Evolutionary conservation across 2,797 vertebrate genomes (phyloP), one percentile per base, ranked within the genome.

Genomic region (Schizopygopsis malacanthus): DNA sequence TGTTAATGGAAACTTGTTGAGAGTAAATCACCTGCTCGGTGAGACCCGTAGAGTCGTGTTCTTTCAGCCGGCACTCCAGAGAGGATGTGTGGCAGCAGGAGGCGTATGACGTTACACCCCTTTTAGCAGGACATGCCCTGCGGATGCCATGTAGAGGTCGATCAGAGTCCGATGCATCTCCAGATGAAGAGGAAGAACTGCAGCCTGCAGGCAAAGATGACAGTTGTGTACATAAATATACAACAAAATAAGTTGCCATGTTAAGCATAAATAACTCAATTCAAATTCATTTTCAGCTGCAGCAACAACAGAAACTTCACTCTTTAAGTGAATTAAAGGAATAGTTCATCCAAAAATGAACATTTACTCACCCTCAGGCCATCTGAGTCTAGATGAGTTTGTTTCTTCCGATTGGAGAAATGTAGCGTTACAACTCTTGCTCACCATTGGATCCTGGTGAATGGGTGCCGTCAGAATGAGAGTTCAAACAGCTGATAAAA

Each of bases 51-150:
- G 92, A 76, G 0, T 0, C 2, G 0, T 92, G 92, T 77, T 97
- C 96, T 93, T 94, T 87, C 90, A 96, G 71, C 41, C 20, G 92
- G 88, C 97, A 98, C 89, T 97, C 93, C 1, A 98, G 92, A 75
- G 91, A 85, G 1, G 95, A 92, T 0, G 94, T 87, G 0, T 92
- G 95, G 91, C 97, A 98, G 92, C 97, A 98, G 80, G 92, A 89
- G 0, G 95, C 94, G 0, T 94, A 93, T 0, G 96, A 91, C 0
- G 71, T 90, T 45, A 50, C 89, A 18, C 90, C 92, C 0, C 25
- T 83, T 78, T 89, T 88, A 4, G 89, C 89, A 0, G 81, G n/a
- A 10, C 97, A 97, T 4, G 61, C 91, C 71, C 87, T 92, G 8
- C 41, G 4, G 0, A 85, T 92, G 45, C 89, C 85, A 82, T n/a